Evolutionary conservation across 2,888 invertebrate genomes (phyloP), one percentile per base, ranked within the genome.

Genomic region (Dione juno): DNA sequence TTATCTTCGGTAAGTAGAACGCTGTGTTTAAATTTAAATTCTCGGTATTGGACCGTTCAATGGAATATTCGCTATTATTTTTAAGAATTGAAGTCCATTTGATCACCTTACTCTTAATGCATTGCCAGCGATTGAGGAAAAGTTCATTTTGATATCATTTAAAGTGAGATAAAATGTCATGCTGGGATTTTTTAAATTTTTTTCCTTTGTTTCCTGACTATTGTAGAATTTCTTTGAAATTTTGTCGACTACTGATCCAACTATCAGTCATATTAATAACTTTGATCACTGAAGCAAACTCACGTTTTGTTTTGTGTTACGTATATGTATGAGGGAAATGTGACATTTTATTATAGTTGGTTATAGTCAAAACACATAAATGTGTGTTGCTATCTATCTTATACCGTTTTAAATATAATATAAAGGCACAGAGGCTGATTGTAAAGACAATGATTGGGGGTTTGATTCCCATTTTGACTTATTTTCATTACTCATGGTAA

Each of bases 71-170:
- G 3, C 6, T 57, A 9, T 57, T 11, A 6, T 16, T 59, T 61
- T 61, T 45, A 28, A 61, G 61, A 61, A 61, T 45, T n/a, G 11
- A 45, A 35, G 45, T 61, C 45, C 45, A 45, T 61, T 45, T 45
- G 28, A 45, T 16, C 10, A 35, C 9, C 7, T 16, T 45, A 61
- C 45, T 45, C 43, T 61, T 28, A n/a, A 45, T 0, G 8, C 28
- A 28, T 43, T n/a, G 45, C 11, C 16, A 19, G 16, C 11, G 10
- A 28, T 59, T 6, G 45, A 45, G 61, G 45, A 61, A 61, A 61
- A n/a, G 16, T 45, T 61, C 0, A 45, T 28, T 35, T 45, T 10
- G 16, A n/a, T 16, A 11, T 16, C 16, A 50, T 16, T 50, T 21
- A 21, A 50, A 50, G 1, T 50, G 11, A 19, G 19, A 40, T 40